phyloP scores from a whole-genome alignment of 1,140 invertebrate genomes.

The Trigoniulus corallinus region DNA sequence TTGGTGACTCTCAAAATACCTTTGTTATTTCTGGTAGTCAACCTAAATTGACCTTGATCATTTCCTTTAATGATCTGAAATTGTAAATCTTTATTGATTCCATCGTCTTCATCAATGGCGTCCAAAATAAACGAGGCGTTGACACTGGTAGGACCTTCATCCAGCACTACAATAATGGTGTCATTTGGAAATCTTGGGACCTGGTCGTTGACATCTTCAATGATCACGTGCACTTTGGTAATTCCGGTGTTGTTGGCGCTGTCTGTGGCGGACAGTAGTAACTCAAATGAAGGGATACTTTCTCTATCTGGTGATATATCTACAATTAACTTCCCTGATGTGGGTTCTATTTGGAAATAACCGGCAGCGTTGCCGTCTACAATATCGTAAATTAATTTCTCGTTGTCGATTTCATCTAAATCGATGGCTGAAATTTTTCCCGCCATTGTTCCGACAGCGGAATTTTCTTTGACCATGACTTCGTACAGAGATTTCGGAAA shows the following conservation, averaged over 20 bases:
- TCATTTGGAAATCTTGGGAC: constrained; percentile 72
- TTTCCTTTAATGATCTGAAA: constrained; percentile 62
- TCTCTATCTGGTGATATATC: constrained; percentile 70
- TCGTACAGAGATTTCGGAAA: constrained; percentile 75
- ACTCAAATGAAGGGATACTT: constrained; percentile 59
- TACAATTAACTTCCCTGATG: constrained; percentile 66
- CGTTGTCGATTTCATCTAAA: constrained; percentile 24
- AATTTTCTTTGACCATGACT: constrained; percentile 69
- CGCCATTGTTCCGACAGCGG: constrained; percentile 44
- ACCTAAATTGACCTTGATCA: constrained; percentile 53
- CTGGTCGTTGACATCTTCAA: constrained; percentile 83
- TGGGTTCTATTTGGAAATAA: constrained; percentile 51
- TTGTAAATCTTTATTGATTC: constrained; percentile 39
- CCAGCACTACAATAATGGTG: constrained; percentile 50
- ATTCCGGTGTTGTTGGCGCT: constrained; percentile 56
- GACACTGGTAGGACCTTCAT: constrained; percentile 32
- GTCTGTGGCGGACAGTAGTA: constrained; percentile 62
- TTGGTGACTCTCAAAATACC: constrained; percentile 69
- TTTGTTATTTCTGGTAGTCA: constrained; percentile 26
- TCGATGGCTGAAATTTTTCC: constrained; percentile 39
- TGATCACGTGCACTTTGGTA: constrained; percentile 65
- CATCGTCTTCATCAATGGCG: constrained; percentile 73
- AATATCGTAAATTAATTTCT: not conserved
- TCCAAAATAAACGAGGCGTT: constrained; percentile 16
- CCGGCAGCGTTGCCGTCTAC: constrained; percentile 37